A percentile compares a stretch with the other conserved stretches of the same genome.
These are phyloP conservation scores for Temnothorax ravouxi DNA, from an alignment of 2,888 invertebrate species.

Conservation along the genomic window DNA sequence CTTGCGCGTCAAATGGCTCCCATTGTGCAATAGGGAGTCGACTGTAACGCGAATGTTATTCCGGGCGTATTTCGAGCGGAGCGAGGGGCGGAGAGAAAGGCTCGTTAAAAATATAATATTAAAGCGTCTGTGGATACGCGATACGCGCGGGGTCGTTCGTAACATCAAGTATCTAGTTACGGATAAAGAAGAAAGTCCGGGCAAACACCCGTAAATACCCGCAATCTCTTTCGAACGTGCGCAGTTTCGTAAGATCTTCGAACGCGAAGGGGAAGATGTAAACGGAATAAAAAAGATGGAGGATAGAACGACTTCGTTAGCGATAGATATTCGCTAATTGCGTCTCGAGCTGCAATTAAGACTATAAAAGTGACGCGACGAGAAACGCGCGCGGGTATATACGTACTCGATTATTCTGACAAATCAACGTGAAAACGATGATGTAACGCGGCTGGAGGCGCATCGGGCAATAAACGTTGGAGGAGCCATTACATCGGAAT, in stretches of 20 bases:
- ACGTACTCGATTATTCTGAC: background rate
- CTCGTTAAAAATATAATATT: conserved; percentile 28
- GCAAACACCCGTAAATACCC: conserved; percentile 16
- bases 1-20: conserved; percentile 37
- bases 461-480: conserved; percentile 35
- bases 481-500: conserved; percentile 53
- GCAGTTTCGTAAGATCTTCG: conserved; percentile 8
- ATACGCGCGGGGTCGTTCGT: background rate
- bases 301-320: conserved; percentile 5
- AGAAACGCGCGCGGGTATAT: background rate
- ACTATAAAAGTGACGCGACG: background rate
- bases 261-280: background rate
- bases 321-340: conserved; percentile 37
- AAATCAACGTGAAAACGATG: conserved; percentile 29
- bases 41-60: conserved; percentile 45
- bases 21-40: background rate
- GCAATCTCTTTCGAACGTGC: conserved; percentile 32
- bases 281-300: background rate
- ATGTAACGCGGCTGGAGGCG: conserved; percentile 18
- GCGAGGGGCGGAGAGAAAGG: conserved; percentile 9
- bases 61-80: conserved; percentile 64
- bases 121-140: background rate
- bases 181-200: conserved; percentile 18
- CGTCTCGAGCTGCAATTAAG: conserved; percentile 13
- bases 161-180: conserved; percentile 23